Evolutionary conservation across 2,888 invertebrate species (phyloP), one percentile per base, ranked within the genome.

Genomic region (Heliconius hortense): DNA sequence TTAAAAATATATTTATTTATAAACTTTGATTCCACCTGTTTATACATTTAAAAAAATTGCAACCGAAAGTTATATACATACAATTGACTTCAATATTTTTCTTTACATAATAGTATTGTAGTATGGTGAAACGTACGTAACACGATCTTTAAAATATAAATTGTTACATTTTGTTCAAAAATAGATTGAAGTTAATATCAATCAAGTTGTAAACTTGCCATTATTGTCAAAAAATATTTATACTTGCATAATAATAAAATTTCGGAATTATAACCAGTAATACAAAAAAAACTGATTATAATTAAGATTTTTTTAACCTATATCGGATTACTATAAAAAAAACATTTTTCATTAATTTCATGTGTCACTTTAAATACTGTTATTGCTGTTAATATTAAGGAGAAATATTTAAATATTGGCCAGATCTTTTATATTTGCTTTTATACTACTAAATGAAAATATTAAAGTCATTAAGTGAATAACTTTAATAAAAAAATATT

Each of bases 191-290:
- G 28, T 18, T 62, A 28, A 62, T 21, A 60, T 31, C 18, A 28
- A 64, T 64, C 8, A 21, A 63, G 10, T 31, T 1, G 18, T 18
- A 21, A 63, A 3, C 18, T 4, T 64, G n/a, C 35, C n/a, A 64
- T 35, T 64, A 64, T 64, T 64, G 64, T 64, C 64, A 64, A 35
- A 64, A 64, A 35, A 64, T 64, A 35, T 35, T 35, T 35, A 64
- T n/a, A 31, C 21, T 31, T 31, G 21, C 21, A 31, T 21, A 28
- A 28, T 18, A 15, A 60, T 28, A 31, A 28, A 11, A 48, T 48
- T 48, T 18, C 18, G 7, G 4, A 48, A 15, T 48, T 48, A 4
- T 48, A 43, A 53, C 5, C 7, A 53, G 53, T 21, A 53, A 0
- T 18, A 53, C 21, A 21, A 21, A 53, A 53, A 31, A 53, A 53